Evolutionary conservation across 2,888 invertebrate species (phyloP).

Genomic region (Acanthosepion lycidas): DNA sequence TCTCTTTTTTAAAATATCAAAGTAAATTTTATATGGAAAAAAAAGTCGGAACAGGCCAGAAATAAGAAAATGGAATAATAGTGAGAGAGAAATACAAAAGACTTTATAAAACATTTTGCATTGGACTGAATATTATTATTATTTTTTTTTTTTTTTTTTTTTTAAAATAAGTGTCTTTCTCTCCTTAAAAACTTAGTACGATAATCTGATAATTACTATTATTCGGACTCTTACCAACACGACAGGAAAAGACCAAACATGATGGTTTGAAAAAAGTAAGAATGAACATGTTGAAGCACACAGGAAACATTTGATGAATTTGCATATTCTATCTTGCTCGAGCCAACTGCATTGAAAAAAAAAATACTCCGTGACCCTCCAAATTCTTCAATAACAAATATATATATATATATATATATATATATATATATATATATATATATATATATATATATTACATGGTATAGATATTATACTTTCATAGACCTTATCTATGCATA

Average conservation of each 20-base stretch:
- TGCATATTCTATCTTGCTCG: background rate
- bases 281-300: background rate
- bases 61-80: no score
- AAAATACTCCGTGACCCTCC: background rate
- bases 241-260: background rate
- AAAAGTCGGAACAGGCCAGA: no score
- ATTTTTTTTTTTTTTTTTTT: background rate
- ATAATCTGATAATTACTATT: background rate
- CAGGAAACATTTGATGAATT: background rate
- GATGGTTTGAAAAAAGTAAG: background rate
- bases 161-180: background rate
- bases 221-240: background rate
- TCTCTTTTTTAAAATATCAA: no score
- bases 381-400: background rate
- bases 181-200: background rate
- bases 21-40: no score
- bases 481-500: background rate
- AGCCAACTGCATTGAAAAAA: background rate
- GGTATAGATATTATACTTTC: background rate
- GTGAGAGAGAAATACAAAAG: background rate
- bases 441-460: background rate
- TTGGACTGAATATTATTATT: background rate
- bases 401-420: background rate
- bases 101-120: background rate
- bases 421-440: background rate